phyloP scores from a whole-genome alignment of 2,888 invertebrate genomes.

The Xanthorhoe designata region DNA sequence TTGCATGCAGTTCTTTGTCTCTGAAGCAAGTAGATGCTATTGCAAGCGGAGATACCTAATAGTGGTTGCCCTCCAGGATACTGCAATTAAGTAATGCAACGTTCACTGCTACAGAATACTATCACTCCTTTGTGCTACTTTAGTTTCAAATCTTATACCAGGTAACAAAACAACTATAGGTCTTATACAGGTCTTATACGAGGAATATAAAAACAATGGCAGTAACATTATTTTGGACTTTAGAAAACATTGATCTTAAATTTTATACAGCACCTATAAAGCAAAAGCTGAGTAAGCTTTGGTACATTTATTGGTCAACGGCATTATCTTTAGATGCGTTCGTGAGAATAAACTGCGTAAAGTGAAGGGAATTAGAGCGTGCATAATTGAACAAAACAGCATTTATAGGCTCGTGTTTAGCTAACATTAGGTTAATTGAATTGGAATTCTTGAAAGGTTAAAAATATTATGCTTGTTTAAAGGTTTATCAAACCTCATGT shows the following conservation, averaged over 20 bases:
- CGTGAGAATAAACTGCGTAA: constrained; percentile 31
- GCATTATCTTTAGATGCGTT: constrained; percentile 21
- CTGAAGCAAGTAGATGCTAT: constrained; percentile 32
- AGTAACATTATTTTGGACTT: no score
- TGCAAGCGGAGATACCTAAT: constrained; percentile 8
- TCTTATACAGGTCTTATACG: no score
- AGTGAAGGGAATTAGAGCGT: constrained; percentile 37
- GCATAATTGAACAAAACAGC: constrained; percentile 27
- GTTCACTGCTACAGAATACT: constrained; percentile 17
- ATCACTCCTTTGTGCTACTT: constrained; percentile 7
- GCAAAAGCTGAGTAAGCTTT: not conserved
- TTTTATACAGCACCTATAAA: no score
- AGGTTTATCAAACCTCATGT: not conserved
- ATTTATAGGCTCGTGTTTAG: constrained; percentile 18
- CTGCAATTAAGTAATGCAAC: constrained; percentile 24
- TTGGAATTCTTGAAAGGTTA: not conserved
- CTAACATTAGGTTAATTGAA: constrained; percentile 7
- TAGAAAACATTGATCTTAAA: no score
- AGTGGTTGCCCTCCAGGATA: constrained; percentile 24
- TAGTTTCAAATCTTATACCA: not conserved
- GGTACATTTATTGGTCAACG: constrained; percentile 15
- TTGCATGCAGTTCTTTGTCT: constrained; percentile 24
- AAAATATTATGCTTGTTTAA: not conserved
- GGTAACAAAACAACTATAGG: no score
- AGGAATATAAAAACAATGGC: no score